Conservation (phyloP, 2,888 invertebrate genomes). For the Lacanobia wlatinum region DNA sequence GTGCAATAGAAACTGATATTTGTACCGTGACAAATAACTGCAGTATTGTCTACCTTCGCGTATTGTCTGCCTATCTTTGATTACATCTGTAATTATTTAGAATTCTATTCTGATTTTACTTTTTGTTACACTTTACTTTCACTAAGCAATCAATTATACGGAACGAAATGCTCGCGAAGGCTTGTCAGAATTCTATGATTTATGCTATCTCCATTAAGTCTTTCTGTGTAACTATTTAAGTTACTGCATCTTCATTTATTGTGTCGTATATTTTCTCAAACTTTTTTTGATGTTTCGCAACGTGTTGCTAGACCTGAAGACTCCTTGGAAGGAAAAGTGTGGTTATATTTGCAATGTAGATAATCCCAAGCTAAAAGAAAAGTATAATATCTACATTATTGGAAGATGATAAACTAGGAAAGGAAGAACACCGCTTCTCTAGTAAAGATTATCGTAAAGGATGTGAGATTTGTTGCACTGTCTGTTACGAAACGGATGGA, state of each 20-base stretch:
- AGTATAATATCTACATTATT: background rate
- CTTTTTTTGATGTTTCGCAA: background rate
- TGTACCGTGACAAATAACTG: conserved; percentile 50
- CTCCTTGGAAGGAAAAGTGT: background rate
- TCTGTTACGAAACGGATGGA: conserved; percentile 29
- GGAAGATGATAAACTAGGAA: background rate
- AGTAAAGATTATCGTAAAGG: conserved; percentile 26
- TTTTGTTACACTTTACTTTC: conserved; percentile 68
- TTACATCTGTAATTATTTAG: conserved; percentile 63
- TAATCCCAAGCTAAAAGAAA: background rate
- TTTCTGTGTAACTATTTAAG: conserved; percentile 28
- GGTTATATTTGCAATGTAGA: background rate
- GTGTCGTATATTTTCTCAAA: conserved; percentile 5
- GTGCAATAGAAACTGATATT: conserved; percentile 37
- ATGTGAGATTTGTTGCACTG: conserved; percentile 13
- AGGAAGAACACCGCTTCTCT: background rate
- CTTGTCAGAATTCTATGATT: conserved; percentile 53
- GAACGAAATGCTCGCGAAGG: conserved; percentile 65
- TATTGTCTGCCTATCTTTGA: conserved; percentile 59
- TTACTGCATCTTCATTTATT: conserved; percentile 1
- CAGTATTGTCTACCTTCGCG: conserved; percentile 54
- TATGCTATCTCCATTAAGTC: conserved; percentile 38
- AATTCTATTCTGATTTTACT: conserved; percentile 63
- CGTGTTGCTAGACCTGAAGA: too few species aligned
- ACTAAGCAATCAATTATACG: conserved; percentile 71